Evolutionary conservation across 1,140 invertebrate species (phyloP), one percentile per base, ranked within the genome.

Genomic region (Tenebrio molitor): DNA sequence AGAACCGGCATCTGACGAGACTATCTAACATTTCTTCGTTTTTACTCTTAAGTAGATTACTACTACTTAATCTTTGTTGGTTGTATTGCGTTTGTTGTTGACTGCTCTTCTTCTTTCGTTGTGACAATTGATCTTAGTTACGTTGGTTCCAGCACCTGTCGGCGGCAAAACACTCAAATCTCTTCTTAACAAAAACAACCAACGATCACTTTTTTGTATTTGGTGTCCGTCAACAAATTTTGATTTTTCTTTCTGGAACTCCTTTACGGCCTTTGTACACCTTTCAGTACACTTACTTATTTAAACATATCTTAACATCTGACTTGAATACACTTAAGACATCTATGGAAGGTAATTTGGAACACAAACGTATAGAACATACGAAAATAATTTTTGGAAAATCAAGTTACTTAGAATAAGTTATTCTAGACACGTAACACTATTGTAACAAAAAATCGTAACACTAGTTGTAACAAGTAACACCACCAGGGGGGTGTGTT

Each of bases 1-100:
- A 66, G 14, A 42, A 66, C 64, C 64, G 64, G n/a, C 34, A 41
- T 66, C 23, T 34, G 23, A 66, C 64, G 64, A 16, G 17, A 66
- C 64, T 66, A 66, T 2, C 64, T 66, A 66, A 66, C 7, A 66
- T 42, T 15, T 65, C 19, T 1, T 58, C 50, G 21, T 50, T 50
- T 50, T 15, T 44, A 2, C 7, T 44, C 2, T 16, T n/a, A 19
- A 19, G 44, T 21, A 50, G 44, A 8, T 0, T 19, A 1, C n/a
- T n/a, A 58, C 23, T 58, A 53, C 46, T 53, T 53, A n/a, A n/a
- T n/a, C n/a, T 53, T 23, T 29, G 12, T 29, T 16, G 8, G 12
- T 58, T 58, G 6, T 29, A 2, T 10, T 58, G 7, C 19, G 29
- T 8, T 39, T 53, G 8, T 29, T 58, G n/a, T n/a, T n/a, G n/a